Evolutionary conservation across 2,797 vertebrate species (phyloP).

Genomic region (Margarornis squamiger): DNA sequence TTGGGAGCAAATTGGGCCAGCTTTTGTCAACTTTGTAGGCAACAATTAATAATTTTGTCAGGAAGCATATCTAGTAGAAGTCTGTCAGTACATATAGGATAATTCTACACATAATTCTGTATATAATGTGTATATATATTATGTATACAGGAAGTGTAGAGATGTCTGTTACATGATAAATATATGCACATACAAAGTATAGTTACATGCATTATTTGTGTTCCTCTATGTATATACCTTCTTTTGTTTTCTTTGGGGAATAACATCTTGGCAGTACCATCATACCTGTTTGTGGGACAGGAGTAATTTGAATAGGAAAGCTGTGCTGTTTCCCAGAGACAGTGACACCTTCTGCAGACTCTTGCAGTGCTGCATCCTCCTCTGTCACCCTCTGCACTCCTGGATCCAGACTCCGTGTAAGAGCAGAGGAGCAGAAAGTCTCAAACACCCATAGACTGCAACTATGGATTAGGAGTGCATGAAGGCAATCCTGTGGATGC

Average conservation of each 20-base stretch:
- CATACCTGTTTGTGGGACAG: not conserved
- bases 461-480: not conserved
- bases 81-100: not conserved
- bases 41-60: not conserved
- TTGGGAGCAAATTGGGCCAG: not conserved
- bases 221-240: not conserved
- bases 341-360: not conserved
- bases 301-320: not conserved
- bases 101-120: not conserved
- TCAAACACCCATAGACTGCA: fast-evolving
- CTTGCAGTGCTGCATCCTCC: not conserved
- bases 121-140: not conserved
- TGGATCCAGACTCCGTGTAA: not conserved
- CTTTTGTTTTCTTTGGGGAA: not conserved
- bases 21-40: not conserved
- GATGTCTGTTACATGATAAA: not conserved
- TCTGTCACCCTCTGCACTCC: not conserved
- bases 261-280: not conserved
- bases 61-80: not conserved
- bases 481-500: not conserved
- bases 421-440: not conserved
- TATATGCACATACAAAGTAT: not conserved
- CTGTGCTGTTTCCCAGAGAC: not conserved
- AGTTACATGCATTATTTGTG: not conserved
- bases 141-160: not conserved